Base-by-base conservation (phyloP, 2,113 vertebrate genomes). In the Phrynocephalus versicolor region DNA sequence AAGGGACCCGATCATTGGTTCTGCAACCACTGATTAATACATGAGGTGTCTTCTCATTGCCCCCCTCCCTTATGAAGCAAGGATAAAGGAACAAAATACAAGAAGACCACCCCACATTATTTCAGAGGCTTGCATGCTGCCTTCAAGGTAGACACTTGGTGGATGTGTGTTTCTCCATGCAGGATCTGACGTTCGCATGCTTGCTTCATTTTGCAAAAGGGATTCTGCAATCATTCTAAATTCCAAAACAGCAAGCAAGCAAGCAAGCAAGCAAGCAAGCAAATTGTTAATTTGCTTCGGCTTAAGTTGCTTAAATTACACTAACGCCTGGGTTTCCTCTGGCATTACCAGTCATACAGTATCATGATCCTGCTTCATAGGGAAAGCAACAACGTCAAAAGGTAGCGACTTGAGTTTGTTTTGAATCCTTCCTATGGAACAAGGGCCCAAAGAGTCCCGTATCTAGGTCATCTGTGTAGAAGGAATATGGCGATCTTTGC, bases 381-480 rank as follows among this genome's bases (percentile, higher is more conserved):
- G 58, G 71, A 87, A 81, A 90, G 79, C 19, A 19, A 14, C 25
- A 2, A 27, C 7, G 85, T 81, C 90, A 88, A 89, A 82, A 67
- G 60, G 80, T n/a, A 2, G 23, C 0, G 62, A 60, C 87, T 83
- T 55, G 73, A 80, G 39, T 79, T 72, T 0, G 0, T 69, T 58
- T n/a, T 2, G n/a, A 67, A 45, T 35, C 19, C 73, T 70, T 45
- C 21, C n/a, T 19, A 67, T 58, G 27, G 82, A 81, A 79, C 1
- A 1, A 13, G 75, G 37, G 85, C 82, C 60, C 45, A 77, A 57
- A 87, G 81, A 64, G 37, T n/a, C n/a, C n/a, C n/a, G n/a, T 91
- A 91, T 91, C 76, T 91, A 84, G 86, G 89, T 93, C 92, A 84
- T 64, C 79, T n/a, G 35, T 75, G 64, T 0, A 81, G 70, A 88